Conservation (phyloP, 2,888 invertebrate species). For the Suillia variegata region DNA sequence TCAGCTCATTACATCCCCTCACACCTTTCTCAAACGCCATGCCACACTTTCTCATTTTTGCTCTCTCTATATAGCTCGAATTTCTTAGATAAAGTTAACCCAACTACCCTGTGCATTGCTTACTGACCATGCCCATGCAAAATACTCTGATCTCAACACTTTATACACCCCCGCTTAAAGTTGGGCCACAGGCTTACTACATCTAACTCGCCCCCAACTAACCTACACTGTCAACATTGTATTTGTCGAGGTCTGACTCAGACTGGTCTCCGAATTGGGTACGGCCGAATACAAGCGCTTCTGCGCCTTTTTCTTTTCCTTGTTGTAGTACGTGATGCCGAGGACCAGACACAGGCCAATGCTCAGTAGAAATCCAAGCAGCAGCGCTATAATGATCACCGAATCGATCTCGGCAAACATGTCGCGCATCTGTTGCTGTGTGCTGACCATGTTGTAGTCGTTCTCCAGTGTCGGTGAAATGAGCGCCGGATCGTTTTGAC, state of each 20-base stretch:
- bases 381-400: slow-evolving; percentile 27
- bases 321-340: slow-evolving; percentile 18
- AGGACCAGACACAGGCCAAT: slow-evolving; percentile 29
- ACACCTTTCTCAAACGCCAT: too few species aligned
- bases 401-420: slow-evolving; percentile 30
- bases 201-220: too few species aligned
- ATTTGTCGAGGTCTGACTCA: slow-evolving; percentile 39
- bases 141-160: too few species aligned
- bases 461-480: background rate
- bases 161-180: too few species aligned
- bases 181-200: too few species aligned
- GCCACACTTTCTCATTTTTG: too few species aligned
- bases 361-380: slow-evolving; percentile 26
- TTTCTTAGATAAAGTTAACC: too few species aligned
- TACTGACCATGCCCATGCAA: too few species aligned
- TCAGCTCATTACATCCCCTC: too few species aligned
- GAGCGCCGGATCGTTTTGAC: slow-evolving; percentile 14
- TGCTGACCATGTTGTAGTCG: slow-evolving; percentile 5
- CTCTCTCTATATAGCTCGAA: too few species aligned
- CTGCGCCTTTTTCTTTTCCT: slow-evolving; percentile 28
- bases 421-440: slow-evolving; percentile 23
- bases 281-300: slow-evolving; percentile 44
- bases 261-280: slow-evolving; percentile 50
- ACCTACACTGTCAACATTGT: slow-evolving; percentile 31
- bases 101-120: too few species aligned